Conservation (phyloP, 2,888 invertebrate species). For the Tortrix viridana region DNA sequence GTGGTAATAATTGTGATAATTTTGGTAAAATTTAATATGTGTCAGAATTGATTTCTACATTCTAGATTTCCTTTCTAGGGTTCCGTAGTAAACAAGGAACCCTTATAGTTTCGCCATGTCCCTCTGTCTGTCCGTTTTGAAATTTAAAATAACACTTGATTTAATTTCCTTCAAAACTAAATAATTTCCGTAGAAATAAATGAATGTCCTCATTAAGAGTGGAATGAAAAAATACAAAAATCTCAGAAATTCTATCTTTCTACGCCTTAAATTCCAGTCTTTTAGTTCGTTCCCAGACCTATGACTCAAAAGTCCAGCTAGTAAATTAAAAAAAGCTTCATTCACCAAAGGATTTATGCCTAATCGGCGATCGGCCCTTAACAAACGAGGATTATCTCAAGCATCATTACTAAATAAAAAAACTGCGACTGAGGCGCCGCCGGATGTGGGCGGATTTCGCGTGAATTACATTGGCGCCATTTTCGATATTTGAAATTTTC, state of each 20-base stretch:
- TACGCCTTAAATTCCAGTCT: not conserved
- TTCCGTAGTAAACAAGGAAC: too few species aligned
- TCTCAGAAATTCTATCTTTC: too few species aligned
- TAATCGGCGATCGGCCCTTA: conserved; percentile 43
- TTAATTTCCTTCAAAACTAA: too few species aligned
- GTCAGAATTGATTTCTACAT: too few species aligned
- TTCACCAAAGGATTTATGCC: conserved; percentile 51
- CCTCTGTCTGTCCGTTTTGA: too few species aligned
- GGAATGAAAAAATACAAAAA: not conserved
- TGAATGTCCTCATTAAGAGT: not conserved
- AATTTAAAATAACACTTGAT: too few species aligned
- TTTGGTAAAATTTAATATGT: too few species aligned
- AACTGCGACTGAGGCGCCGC: conserved; percentile 48
- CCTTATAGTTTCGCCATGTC: too few species aligned
- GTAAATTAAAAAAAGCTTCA: conserved; percentile 21
- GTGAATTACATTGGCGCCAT: conserved; percentile 41
- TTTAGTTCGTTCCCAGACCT: not conserved
- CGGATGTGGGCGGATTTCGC: conserved; percentile 65
- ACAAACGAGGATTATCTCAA: conserved; percentile 12
- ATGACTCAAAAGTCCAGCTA: conserved; percentile 3
- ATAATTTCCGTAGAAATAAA: too few species aligned
- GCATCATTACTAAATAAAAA: conserved; percentile 11
- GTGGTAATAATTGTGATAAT: too few species aligned
- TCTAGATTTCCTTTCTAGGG: too few species aligned
- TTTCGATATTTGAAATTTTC: conserved; percentile 48